Conservation (phyloP, 2,113 vertebrate species). For the Enhydra lutris region DNA sequence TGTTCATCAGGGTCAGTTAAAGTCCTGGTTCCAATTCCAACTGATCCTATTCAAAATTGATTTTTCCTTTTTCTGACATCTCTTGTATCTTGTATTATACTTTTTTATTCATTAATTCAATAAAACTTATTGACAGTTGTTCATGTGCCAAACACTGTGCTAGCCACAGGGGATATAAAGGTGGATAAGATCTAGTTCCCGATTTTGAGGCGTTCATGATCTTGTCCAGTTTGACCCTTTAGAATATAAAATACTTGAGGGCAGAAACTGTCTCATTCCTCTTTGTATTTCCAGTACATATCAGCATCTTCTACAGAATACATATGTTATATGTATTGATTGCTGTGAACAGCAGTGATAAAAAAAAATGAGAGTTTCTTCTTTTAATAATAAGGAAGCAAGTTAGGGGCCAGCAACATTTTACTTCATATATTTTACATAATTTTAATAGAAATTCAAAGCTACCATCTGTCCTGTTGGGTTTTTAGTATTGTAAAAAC, state of each 20-base stretch:
- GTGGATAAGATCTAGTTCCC: not conserved
- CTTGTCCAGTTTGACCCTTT: not conserved
- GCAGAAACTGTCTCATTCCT: not conserved
- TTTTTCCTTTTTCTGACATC: not conserved
- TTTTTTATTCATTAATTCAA: not conserved
- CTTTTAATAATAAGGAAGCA: not conserved
- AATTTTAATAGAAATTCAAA: not conserved
- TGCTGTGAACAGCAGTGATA: not conserved
- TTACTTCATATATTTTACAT: not conserved
- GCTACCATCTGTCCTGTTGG: not conserved
- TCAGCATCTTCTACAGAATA: not conserved
- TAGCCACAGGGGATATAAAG: not conserved
- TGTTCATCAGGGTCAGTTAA: not conserved
- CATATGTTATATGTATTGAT: not conserved
- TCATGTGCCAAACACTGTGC: not conserved
- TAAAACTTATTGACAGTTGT: not conserved
- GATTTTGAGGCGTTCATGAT: not conserved
- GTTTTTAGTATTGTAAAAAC: not conserved
- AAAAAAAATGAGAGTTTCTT: not conserved
- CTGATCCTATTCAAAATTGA: not conserved
- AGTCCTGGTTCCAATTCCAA: not conserved
- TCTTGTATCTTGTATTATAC: not conserved
- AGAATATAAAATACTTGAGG: not conserved
- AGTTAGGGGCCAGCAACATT: not conserved
- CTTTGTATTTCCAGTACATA: not conserved